Base-by-base conservation (phyloP, 2,113 vertebrate species). In the Centrocercus urophasianus region DNA sequence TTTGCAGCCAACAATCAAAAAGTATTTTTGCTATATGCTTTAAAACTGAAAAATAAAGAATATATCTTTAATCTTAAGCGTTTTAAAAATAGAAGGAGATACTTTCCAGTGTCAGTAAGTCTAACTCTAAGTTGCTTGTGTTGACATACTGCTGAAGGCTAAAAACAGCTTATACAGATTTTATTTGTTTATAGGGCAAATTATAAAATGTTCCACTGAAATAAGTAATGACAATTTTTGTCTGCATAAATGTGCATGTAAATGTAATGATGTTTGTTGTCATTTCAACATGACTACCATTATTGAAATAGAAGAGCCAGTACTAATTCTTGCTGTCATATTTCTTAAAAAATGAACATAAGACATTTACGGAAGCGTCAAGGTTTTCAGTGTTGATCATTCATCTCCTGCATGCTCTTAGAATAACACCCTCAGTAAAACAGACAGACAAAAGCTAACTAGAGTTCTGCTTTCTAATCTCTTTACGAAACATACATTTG, bases 201-300 rank as follows among this genome's bases (percentile, higher is more conserved):
- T 96, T 95, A 91, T 96, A 98, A 98, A 98, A 97, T 82, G 98
- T 98, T 98, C 97, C 98, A 97, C 97, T 93, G 89, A 97, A 98
- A 98, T 97, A 97, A 97, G 97, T 95, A 97, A 97, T 98, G 98
- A 98, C 98, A 97, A 96, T 97, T 98, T 98, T 98, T 98, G 96
- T 98, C 96, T 97, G 89, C 88, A 83, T 82, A 97, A 98, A 97
- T 98, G 97, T 96, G 95, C 97, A 96, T 97, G 89, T 94, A 97
- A 97, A 92, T 88, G 96, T 96, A 98, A 97, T 97, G 97, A 97
- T 97, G 97, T 97, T 98, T 97, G 97, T 98, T 98, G 97, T 97
- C 97, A 92, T 96, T 98, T 97, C 98, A 98, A 97, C 97, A 98
- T 97, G 97, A 95, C 97, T 95, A 64, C 97, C 96, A 96, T 98